Base-by-base conservation (phyloP, 2,113 vertebrate genomes). In the Notothenia coriiceps region DNA sequence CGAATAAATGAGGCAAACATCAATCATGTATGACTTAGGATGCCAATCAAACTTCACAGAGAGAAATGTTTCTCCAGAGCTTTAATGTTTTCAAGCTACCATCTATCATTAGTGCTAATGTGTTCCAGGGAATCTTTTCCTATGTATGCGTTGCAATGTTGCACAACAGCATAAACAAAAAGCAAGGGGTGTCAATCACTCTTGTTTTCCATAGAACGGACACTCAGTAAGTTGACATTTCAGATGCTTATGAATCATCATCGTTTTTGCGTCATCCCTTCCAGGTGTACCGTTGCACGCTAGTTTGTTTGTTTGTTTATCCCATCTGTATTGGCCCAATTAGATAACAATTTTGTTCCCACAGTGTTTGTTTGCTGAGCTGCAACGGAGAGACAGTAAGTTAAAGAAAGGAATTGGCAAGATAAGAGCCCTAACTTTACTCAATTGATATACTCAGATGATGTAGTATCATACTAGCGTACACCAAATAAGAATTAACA, bases 71-170 rank as follows among this genome's bases (percentile, higher is more conserved):
- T 75, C 62, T 40, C 40, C 54, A 51, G 56, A 69, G 29, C 69
- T 73, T 72, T 67, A 15, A 55, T 25, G 65, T 52, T 35, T 5
- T 54, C 18, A 2, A 63, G 67, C 11, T 62, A 70, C 40, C 55
- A 52, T 77, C 44, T 49, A 10, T 64, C 69, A 84, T 78, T 78
- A 52, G 47, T 11, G 20, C 10, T 52, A 68, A 78, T 56, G 60
- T 47, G 49, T 11, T 18, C 43, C 87, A 78, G 80, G 77, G 73
- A 75, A 17, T 79, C 66, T 52, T 46, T 59, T 22, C 46, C 44
- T 50, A 33, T 77, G 8, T 6, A 2, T 10, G 43, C 22, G 0
- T 40, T 7, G 56, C 44, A 51, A 67, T 61, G 71, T 29, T 55
- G n/a, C 69, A 59, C 18, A 12, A 10, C 20, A 22, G 25, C 60